phyloP scores from a whole-genome alignment of 1,140 invertebrate genomes.

The Listronotus oregonensis region DNA sequence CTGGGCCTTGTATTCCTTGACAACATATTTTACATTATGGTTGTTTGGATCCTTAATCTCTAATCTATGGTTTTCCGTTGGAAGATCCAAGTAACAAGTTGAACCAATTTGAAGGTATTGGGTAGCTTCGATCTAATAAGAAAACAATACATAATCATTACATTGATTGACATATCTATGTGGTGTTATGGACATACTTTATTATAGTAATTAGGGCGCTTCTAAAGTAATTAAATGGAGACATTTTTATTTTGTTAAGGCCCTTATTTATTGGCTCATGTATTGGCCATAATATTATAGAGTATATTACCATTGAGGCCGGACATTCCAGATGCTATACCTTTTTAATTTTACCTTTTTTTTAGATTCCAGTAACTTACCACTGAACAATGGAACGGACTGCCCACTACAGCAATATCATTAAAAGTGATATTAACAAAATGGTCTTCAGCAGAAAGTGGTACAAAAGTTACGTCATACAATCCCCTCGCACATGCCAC shows the following conservation, averaged over 20 bases:
- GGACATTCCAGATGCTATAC: too few relatives aligned
- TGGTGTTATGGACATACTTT: too few relatives aligned
- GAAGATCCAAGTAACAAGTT: constrained; percentile 61
- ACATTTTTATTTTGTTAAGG: too few relatives aligned
- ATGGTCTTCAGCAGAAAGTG: constrained; percentile 86
- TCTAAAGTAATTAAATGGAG: too few relatives aligned
- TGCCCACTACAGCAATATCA: constrained; percentile 88
- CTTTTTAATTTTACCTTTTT: too few relatives aligned
- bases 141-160: too few relatives aligned
- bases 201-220: too few relatives aligned
- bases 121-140: constrained; percentile 54
- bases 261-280: too few relatives aligned
- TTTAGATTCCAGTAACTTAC: constrained; percentile 26
- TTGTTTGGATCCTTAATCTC: constrained; percentile 54
- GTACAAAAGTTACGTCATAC: constrained; percentile 97
- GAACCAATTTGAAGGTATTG: constrained; percentile 59
- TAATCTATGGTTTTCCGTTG: constrained; percentile 50
- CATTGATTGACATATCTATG: too few relatives aligned
- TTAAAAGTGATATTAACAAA: constrained; percentile 97
- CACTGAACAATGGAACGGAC: constrained; percentile 79
- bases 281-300: too few relatives aligned
- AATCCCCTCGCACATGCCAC: constrained; percentile 87
- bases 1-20: constrained; percentile 52
- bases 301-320: too few relatives aligned
- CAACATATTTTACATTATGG: constrained; percentile 51